Conservation (phyloP, 1,140 invertebrate species). For the Trissolcus basalis region DNA sequence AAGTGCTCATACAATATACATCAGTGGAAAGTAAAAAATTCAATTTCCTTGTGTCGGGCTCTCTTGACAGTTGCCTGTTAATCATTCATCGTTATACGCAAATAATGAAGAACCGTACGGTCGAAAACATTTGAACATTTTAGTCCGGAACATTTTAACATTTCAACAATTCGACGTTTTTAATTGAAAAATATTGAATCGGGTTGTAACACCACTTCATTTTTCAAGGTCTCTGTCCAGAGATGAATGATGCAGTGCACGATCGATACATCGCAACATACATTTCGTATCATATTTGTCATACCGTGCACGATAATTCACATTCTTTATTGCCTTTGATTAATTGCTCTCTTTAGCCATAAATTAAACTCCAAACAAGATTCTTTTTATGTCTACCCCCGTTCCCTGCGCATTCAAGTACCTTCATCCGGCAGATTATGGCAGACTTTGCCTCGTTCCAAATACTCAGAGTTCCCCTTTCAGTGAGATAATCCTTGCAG, state of each 20-base stretch:
- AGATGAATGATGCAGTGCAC: neutral
- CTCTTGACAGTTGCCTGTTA: slow-evolving; percentile 36
- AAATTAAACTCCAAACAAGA: no score
- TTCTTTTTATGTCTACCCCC: no score
- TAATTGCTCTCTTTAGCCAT: no score
- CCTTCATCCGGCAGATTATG: slow-evolving; percentile 84
- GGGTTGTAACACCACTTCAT: no score
- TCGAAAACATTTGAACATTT: slow-evolving; percentile 32
- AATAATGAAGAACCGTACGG: slow-evolving; percentile 47
- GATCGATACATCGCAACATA: slow-evolving; percentile 16
- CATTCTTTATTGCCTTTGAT: no score
- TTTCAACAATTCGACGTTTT: slow-evolving; percentile 29
- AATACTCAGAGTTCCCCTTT: slow-evolving; percentile 79
- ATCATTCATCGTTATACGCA: slow-evolving; percentile 43
- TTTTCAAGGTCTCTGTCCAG: no score
- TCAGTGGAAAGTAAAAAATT: slow-evolving; percentile 30
- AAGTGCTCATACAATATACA: slow-evolving; percentile 46
- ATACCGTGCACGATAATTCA: no score
- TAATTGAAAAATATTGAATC: no score
- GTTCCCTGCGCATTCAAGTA: slow-evolving; percentile 58
- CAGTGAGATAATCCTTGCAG: slow-evolving; percentile 83
- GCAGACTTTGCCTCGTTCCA: slow-evolving; percentile 83
- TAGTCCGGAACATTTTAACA: slow-evolving; percentile 40
- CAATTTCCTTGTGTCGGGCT: slow-evolving; percentile 42
- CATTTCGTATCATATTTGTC: slow-evolving; percentile 10